Evolutionary conservation across 2,113 vertebrate genomes (phyloP), one percentile per base, ranked within the genome.

Genomic region (Gopherus flavomarginatus): DNA sequence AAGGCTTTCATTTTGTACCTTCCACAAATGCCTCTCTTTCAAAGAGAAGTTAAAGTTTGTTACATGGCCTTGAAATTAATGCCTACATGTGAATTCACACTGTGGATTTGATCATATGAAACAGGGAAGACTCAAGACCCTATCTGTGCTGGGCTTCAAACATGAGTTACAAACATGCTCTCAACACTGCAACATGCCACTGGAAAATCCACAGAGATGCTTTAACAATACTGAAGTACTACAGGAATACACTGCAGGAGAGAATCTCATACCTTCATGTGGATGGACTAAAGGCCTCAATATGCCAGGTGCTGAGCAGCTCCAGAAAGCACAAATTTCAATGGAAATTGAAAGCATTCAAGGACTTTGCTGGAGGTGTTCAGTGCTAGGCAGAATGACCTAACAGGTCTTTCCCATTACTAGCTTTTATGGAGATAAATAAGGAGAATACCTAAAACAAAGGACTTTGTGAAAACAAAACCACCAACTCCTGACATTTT

Each of bases 191-290:
- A 78, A 44, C 44, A 78, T 13, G 42, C 6, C 22, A 44, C 13
- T 78, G 75, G 42, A 78, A 35, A 85, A 88, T n/a, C 3, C 69
- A 85, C 3, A 56, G 54, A 62, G 0, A 8, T 2, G 3, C 72
- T 95, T 88, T n/a, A 2, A 8, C 26, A 3, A 53, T 69, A 53
- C 44, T 50, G 35, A 44, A 14, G 19, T 11, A 10, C 4, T 22
- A 0, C 0, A 93, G 2, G n/a, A 93, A 81, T 10, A 85, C 5
- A 56, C 29, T 57, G 27, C 47, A 4, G 44, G 6, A 87, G 78
- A 59, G 49, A 75, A 87, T 78, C 35, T 12, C 50, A 42, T 21
- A 81, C 49, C 21, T 83, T 42, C 5, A 56, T 59, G 78, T 5
- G 12, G 5, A 77, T 77, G 11, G 52, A 17, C 4, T 53, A 17